These are phyloP conservation scores for Drosophila engyochracea DNA, from an alignment of 2,888 invertebrate species.

Conservation along the genomic window DNA sequence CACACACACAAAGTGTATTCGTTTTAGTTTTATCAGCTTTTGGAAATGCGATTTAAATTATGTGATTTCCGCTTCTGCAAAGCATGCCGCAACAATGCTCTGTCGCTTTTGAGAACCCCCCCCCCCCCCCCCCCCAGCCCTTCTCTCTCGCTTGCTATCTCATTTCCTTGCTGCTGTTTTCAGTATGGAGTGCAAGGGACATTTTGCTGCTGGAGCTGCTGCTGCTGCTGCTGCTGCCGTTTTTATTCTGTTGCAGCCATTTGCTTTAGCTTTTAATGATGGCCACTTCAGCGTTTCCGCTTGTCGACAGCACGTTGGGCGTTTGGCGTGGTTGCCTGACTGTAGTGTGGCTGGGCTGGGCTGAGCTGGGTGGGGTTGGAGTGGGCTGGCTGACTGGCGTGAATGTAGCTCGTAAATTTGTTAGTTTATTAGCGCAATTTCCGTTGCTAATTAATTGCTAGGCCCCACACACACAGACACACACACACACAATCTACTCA, in stretches of 20 bases:
- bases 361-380: not conserved
- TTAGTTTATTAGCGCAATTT: constrained; percentile 81
- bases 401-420: constrained; percentile 80
- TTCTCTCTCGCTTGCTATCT: not conserved
- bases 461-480: constrained; percentile 47
- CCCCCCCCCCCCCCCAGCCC: fast-evolving
- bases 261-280: constrained; percentile 68
- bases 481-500: constrained; percentile 31
- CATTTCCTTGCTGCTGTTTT: not conserved
- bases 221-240: constrained; percentile 17
- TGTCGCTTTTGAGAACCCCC: constrained; percentile 3
- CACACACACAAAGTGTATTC: no score
- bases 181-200: constrained; percentile 27
- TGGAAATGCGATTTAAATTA: constrained; percentile 82
- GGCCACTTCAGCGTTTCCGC: constrained; percentile 73
- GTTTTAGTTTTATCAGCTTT: constrained; percentile 60
- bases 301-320: constrained; percentile 34
- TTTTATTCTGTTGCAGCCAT: constrained; percentile 39
- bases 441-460: constrained; percentile 80
- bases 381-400: constrained; percentile 53
- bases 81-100: constrained; percentile 40
- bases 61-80: constrained; percentile 71
- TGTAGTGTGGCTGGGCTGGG: constrained; percentile 26
- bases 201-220: constrained; percentile 34
- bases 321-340: constrained; percentile 14